These are phyloP conservation scores for Drosophila asahinai DNA, from an alignment of 1,140 invertebrate genomes.

Conservation along the genomic window DNA sequence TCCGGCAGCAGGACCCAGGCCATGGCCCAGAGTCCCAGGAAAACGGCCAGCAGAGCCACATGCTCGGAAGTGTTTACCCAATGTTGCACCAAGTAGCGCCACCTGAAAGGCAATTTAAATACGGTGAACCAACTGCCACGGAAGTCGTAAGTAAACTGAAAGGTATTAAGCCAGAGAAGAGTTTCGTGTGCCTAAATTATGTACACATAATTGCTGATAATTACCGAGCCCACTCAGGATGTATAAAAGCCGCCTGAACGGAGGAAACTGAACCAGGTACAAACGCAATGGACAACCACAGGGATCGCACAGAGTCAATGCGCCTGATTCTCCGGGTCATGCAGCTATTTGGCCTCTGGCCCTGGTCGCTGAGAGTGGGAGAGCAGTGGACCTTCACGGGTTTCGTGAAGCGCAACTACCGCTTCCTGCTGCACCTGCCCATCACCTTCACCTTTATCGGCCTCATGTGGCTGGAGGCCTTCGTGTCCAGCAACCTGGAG, in stretches of 20 bases:
- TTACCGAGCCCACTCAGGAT: constrained; percentile 16
- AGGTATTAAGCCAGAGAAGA: too few species aligned
- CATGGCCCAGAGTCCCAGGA: constrained; percentile 69
- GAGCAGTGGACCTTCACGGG: constrained; percentile 1
- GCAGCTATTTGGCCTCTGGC: constrained; percentile 67
- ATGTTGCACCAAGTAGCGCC: constrained; percentile 62
- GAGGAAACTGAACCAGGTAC: not conserved
- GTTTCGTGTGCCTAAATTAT: constrained; percentile 54
- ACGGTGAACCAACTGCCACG: not conserved
- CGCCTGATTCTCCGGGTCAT: constrained; percentile 55
- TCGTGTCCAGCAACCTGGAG: constrained; percentile 61
- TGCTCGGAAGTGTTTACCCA: constrained; percentile 78
- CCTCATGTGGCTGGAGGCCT: constrained; percentile 77
- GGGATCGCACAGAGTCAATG: constrained; percentile 48
- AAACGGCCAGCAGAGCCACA: constrained; percentile 67
- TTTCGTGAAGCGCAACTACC: constrained; percentile 41
- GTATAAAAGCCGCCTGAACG: constrained; percentile 39
- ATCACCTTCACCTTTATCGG: constrained; percentile 68
- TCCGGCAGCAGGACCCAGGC: constrained; percentile 56
- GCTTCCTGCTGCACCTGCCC: constrained; percentile 66
- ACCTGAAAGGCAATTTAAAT: constrained; percentile 46
- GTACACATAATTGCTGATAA: constrained; percentile 57
- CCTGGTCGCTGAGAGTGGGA: constrained; percentile 29
- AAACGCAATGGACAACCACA: constrained; percentile 33
- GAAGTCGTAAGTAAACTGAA: not conserved